These are phyloP conservation scores for Oligia fasciuncula DNA, from an alignment of 2,888 invertebrate species.

Conservation along the genomic window DNA sequence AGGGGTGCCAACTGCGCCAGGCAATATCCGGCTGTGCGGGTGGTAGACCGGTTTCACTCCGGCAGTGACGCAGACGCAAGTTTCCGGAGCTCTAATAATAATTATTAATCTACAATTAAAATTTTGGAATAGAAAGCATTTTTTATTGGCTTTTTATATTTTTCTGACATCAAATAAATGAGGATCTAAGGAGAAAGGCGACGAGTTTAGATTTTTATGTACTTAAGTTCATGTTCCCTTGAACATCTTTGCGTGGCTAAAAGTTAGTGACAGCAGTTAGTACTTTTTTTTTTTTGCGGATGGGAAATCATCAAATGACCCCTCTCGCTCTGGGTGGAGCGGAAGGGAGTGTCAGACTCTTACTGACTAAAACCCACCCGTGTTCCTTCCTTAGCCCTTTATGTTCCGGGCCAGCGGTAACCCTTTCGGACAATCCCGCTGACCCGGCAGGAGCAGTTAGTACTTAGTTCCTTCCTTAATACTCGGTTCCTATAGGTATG, in stretches of 20 bases:
- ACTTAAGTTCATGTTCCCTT: background rate
- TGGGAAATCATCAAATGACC: no score
- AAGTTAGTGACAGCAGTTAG: background rate
- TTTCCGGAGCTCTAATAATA: slow-evolving; percentile 60
- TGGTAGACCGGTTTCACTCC: slow-evolving; percentile 61
- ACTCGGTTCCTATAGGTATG: no score
- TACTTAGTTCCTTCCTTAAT: background rate
- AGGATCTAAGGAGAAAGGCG: no score
- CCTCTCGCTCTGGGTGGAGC: no score
- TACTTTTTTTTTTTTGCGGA: no score
- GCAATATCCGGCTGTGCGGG: slow-evolving; percentile 68
- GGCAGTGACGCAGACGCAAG: slow-evolving; percentile 69
- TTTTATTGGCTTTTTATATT: slow-evolving; percentile 1
- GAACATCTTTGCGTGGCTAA: background rate
- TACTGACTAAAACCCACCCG: no score
- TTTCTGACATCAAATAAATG: background rate
- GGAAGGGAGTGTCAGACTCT: no score
- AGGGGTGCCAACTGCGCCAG: slow-evolving; percentile 60
- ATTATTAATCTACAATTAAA: slow-evolving; percentile 19
- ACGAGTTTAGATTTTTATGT: background rate
- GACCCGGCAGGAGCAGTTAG: no score
- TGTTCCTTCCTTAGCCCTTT: no score
- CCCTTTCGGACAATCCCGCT: no score
- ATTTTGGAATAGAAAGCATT: slow-evolving; percentile 6
- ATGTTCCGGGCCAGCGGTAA: no score